These are phyloP conservation scores for Junonia oenone DNA, from an alignment of 2,888 invertebrate species.

Conservation along the genomic window DNA sequence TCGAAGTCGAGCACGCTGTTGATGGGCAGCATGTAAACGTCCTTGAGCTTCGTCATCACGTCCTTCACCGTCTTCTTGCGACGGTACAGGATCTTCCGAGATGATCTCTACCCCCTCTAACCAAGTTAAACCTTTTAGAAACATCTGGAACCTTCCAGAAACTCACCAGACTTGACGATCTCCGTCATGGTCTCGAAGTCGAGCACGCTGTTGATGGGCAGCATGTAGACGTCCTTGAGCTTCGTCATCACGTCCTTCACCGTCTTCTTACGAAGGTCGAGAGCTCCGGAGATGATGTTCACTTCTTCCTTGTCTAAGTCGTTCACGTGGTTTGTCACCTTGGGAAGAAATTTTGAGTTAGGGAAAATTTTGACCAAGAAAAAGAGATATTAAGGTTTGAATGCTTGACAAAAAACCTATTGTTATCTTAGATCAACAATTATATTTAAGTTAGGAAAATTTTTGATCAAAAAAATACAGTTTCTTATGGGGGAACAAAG, in stretches of 20 bases:
- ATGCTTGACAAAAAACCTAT: no score
- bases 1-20: slow-evolving; percentile 95
- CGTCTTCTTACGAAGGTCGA: slow-evolving; percentile 92
- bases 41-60: slow-evolving; percentile 97
- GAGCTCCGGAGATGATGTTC: slow-evolving; percentile 96
- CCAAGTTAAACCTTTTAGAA: not conserved
- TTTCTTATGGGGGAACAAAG: no score
- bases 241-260: slow-evolving; percentile 97
- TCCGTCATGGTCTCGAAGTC: slow-evolving; percentile 98
- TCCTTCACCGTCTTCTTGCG: slow-evolving; percentile 92
- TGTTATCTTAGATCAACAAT: no score
- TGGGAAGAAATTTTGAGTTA: slow-evolving; percentile 1
- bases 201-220: slow-evolving; percentile 91
- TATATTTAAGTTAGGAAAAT: no score
- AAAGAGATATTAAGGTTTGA: no score
- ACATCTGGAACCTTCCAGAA: not conserved
- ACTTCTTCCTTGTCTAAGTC: slow-evolving; percentile 96
- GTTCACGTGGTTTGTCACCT: slow-evolving; percentile 93
- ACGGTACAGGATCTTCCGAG: no score
- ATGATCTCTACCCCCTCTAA: not conserved
- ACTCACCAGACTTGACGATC: slow-evolving; percentile 93
- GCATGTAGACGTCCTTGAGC: slow-evolving; percentile 97
- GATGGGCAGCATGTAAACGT: slow-evolving; percentile 97
- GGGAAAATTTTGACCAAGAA: no score
- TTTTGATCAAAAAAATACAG: not conserved